Evolutionary conservation across 2,888 invertebrate species (phyloP).

Genomic region (Mesorhabditis sp.): DNA sequence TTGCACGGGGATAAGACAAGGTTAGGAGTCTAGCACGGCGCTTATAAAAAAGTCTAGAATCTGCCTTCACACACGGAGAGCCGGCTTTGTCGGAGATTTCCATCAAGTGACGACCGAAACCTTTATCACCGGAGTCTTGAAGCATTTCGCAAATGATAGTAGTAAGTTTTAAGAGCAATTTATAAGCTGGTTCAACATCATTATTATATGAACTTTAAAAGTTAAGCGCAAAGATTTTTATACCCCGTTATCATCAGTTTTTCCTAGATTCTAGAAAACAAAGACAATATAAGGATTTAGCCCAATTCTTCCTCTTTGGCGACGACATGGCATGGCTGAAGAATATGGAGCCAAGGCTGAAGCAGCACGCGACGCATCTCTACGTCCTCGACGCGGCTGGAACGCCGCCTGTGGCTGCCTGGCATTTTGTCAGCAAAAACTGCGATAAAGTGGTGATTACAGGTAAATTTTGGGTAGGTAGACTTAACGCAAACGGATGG

Average conservation of each 20-base stretch:
- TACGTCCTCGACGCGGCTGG: not conserved
- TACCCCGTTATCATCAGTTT: too few species aligned
- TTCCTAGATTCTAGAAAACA: not conserved
- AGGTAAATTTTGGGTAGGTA: not conserved
- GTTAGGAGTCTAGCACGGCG: not conserved
- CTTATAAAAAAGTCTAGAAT: not conserved
- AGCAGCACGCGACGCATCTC: not conserved
- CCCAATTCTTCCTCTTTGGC: constrained; percentile 4
- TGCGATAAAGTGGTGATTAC: constrained; percentile 4
- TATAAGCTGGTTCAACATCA: too few species aligned
- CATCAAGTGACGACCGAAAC: not conserved
- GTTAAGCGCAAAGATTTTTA: too few species aligned
- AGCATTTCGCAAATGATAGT: not conserved
- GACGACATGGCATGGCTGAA: not conserved
- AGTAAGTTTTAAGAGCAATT: too few species aligned
- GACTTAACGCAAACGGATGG: too few species aligned
- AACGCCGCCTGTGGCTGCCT: not conserved
- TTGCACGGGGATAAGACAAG: not conserved
- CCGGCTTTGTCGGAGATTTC: constrained; percentile 1
- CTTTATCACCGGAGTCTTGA: not conserved
- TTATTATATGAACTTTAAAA: too few species aligned
- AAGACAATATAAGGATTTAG: not conserved
- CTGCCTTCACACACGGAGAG: not conserved
- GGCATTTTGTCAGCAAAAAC: not conserved
- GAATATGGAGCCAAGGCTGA: not conserved